Evolutionary conservation across 2,113 vertebrate species (phyloP), one percentile per base, ranked within the genome.

Genomic region (Lasiurus cinereus): DNA sequence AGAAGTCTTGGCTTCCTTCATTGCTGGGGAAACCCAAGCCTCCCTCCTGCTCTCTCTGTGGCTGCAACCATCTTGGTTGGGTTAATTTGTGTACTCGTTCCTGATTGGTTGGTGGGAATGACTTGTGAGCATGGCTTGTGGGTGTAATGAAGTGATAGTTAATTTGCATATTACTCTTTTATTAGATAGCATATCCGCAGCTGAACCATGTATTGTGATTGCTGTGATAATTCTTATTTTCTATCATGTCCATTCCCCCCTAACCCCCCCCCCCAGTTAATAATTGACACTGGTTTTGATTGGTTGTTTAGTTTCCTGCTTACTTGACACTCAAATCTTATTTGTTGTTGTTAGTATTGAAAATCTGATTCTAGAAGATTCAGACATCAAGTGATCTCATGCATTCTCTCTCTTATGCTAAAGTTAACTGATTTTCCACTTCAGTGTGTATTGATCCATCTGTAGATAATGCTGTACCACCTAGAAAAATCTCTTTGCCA

Each of bases 271-370:
- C 52, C 6, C 11, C 24, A 83, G 9, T 59, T 91, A 88, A n/a
- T 78, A 39, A 67, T 21, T 64, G 50, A 15, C 43, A 50, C 4
- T 82, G 15, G 5, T 84, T 84, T 79, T 10, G 29, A 2, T 67
- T 52, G 7, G 50, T 69, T 21, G 13, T 39, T 91, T 52, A 84
- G 5, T 33, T 70, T 89, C 80, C 39, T 54, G 27, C 31, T 80
- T 91, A 29, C 48, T 50, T 79, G 70, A 79, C 4, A 54, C 29
- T 67, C 36, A 83, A 87, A 83, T 67, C 36, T 77, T 73, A 78
- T 59, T 67, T 39, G 39, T 69, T 92, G 79, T 39, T 72, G 7
- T 88, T 70, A 31, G 22, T 56, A 56, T 9, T 50, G 8, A 82
- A 77, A 86, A n/a, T 52, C 6, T 70, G 11, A 39, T 33, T 80